Base-by-base conservation (phyloP, 2,888 invertebrate genomes). In the Synanthedon myopaeformis region DNA sequence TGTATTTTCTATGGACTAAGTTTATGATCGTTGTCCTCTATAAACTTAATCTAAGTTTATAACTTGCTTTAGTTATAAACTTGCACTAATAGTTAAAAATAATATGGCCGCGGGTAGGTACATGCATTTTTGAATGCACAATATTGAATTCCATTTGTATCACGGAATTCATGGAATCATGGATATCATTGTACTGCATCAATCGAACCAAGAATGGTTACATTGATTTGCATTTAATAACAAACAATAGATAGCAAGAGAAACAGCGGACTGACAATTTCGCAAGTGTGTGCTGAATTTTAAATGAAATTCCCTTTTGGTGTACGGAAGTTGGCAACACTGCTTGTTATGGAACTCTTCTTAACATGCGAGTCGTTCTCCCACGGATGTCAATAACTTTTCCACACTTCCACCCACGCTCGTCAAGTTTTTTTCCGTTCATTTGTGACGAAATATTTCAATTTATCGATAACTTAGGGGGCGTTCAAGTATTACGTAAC, bases 221-320 rank as follows among this genome's bases (percentile, higher is more conserved):
- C 42, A 53, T 42, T 41, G 53, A 67, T 70, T 67, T 66, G 61
- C 66, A 69, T 65, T 67, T 62, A 62, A 70, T 67, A 74, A 67
- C 63, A 73, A 73, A 72, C 67, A 64, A 59, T 61, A 65, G 53
- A 66, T 63, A 66, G 65, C 68, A 67, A 74, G 73, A 74, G 76
- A 79, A 78, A 49, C 71, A 68, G 63, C 58, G 58, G 63, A 61
- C 62, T 66, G 63, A 68, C 72, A 72, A 74, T 72, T 73, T 72
- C 58, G 64, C 57, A 59, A 57, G 59, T 79, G 80, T 76, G 82
- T 59, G 56, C 57, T 54, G 84, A 82, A 85, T 84, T 57, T 64
- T 71, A 74, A 74, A 75, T 79, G 76, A 76, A 81, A 82, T 84
- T 76, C 83, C 84, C 78, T 84, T 80, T 67, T 69, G 76, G 72